Evolutionary conservation across 2,888 invertebrate genomes (phyloP).

Genomic region (Tachina fera): DNA sequence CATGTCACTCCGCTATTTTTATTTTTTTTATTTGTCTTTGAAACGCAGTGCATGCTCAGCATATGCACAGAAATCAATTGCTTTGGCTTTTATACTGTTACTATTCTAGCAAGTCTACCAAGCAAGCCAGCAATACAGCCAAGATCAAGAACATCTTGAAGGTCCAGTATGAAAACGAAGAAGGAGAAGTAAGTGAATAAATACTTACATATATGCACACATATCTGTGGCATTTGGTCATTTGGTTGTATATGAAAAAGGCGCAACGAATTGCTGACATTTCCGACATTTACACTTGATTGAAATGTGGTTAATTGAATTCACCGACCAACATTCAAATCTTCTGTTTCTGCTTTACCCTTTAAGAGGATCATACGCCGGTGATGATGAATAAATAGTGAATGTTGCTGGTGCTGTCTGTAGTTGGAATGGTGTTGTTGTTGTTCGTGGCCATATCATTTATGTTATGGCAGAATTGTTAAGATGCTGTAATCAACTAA

Average conservation of each 20-base stretch:
- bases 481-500: slow-evolving; percentile 71
- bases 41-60: slow-evolving; percentile 36
- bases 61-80: slow-evolving; percentile 42
- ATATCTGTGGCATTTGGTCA: slow-evolving; percentile 67
- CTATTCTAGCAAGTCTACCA: slow-evolving; percentile 37
- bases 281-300: slow-evolving; percentile 76
- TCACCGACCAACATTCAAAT: slow-evolving; percentile 64
- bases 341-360: slow-evolving; percentile 30
- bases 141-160: slow-evolving; percentile 56
- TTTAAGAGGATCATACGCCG: slow-evolving; percentile 35
- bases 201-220: slow-evolving; percentile 9
- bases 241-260: slow-evolving; percentile 66
- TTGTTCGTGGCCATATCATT: slow-evolving; percentile 62
- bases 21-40: slow-evolving; percentile 2
- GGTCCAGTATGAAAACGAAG: slow-evolving; percentile 28
- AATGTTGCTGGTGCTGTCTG: slow-evolving; percentile 15
- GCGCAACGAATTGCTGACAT: slow-evolving; percentile 75
- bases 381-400: slow-evolving; percentile 29
- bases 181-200: not conserved
- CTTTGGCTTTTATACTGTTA: slow-evolving; percentile 52
- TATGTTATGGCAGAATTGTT: slow-evolving; percentile 56
- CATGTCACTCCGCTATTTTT: slow-evolving; percentile 44
- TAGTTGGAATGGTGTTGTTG: slow-evolving; percentile 39
- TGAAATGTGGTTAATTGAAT: slow-evolving; percentile 77
- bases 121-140: slow-evolving; percentile 29